Evolutionary conservation across 2,113 vertebrate species (phyloP), one percentile per base, ranked within the genome.

Genomic region (Mobula birostris): DNA sequence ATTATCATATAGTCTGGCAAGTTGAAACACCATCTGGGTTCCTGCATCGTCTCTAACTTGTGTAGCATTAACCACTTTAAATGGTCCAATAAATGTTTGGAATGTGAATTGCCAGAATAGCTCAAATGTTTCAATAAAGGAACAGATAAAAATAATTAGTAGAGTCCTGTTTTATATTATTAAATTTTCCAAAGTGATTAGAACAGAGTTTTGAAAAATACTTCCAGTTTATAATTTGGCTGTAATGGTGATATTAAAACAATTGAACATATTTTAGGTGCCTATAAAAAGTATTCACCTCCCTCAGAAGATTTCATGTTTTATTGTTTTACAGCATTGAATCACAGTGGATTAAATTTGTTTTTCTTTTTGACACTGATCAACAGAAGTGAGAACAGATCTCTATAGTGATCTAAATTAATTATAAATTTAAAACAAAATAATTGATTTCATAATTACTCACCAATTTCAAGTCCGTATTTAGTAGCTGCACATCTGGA

Each of bases 1-100:
- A 97, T 97, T 96, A 97, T 97, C 97, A 97, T 97, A 97, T 97
- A 48, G 97, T 95, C 95, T 95, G 96, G 97, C 97, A 96, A 96
- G 92, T 96, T 95, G 29, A 95, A 94, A 90, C 96, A 96, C 96
- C 94, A 92, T 36, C 79, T 96, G 12, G n/a, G 94, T 95, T 96
- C 95, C 97, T 97, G 96, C 74, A 96, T 96, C 96, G 96, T 97
- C 96, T 97, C 96, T 97, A 96, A 80, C 96, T 94, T 96, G 40
- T 19, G 79, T 19, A 48, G 36, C 32, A 19, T 32, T 56, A 24
- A 29, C 27, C 83, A 61, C 21, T 24, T 48, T 80, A 58, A 58
- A 21, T 85, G 82, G 48, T 7, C 21, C 21, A 85, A 40, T 24
- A 24, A 85, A 2, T 19, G 15, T 24, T 83, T 24, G 40, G 21